Evolutionary conservation across 2,113 vertebrate species (phyloP).

Genomic region (Caloenas nicobarica): DNA sequence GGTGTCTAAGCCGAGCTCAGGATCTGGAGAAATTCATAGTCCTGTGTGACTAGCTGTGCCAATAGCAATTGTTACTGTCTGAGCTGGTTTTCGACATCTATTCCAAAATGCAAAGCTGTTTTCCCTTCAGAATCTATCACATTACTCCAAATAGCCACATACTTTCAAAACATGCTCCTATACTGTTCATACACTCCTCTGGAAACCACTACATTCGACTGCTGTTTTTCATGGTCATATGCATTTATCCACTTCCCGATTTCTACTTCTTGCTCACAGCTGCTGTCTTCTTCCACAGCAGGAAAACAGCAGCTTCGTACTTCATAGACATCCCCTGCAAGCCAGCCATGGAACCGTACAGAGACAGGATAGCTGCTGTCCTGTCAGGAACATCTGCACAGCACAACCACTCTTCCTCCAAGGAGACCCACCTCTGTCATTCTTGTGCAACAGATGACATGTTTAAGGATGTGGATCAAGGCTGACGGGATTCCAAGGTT

Average conservation of each 20-base stretch:
- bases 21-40: not conserved
- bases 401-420: not conserved
- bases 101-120: constrained; percentile 11
- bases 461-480: not conserved
- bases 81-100: not conserved
- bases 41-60: not conserved
- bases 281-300: not conserved
- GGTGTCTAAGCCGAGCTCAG: not conserved
- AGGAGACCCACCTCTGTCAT: not conserved
- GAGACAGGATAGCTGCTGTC: not conserved
- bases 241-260: not conserved
- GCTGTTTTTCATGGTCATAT: not conserved
- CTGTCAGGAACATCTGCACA: not conserved
- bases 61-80: not conserved
- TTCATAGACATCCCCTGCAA: not conserved
- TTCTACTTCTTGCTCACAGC: not conserved
- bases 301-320: not conserved
- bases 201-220: not conserved
- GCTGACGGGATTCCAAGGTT: not conserved
- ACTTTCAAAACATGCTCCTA: constrained; percentile 29
- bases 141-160: constrained; percentile 31
- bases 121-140: constrained; percentile 19
- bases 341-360: not conserved
- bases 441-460: not conserved
- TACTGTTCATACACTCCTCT: not conserved